Base-by-base conservation (phyloP, 2,888 invertebrate genomes). In the Drosophila birchii region DNA sequence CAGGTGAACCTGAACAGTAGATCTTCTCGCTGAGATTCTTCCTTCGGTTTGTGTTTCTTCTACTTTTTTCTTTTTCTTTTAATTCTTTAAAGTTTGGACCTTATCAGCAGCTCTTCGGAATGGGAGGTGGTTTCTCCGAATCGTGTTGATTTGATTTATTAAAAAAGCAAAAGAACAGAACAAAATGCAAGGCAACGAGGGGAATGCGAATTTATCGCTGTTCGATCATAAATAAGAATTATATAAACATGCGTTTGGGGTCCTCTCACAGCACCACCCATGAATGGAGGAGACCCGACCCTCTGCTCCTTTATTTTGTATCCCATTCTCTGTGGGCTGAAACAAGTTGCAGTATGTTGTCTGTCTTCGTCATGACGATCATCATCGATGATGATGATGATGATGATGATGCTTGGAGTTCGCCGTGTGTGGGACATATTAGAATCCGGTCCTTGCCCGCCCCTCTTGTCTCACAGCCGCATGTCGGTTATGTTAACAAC, bases 71-170 rank as follows among this genome's bases (percentile, higher is more conserved):
- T 8, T 29, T 29, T 29, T 29, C 5, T 29, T 29, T 29, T 29
- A 7, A 29, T 39, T 39, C 41, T 18, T 8, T 44, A 23, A 23
- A 20, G 44, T 44, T 51, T 12, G n/a, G 45, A 44, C 39, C 64
- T 82, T 83, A 82, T 82, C 86, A 75, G 78, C 86, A 75, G 78
- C 59, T n/a, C 56, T 39, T n/a, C 6, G 36, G 45, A 47, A 54
- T 55, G 54, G 56, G 59, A 47, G 61, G 67, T 53, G 73, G 76
- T 88, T 88, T 88, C 89, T 85, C 76, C 81, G 90, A 89, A 89
- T 89, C 87, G 88, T 88, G 90, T 88, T 86, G 88, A 84, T 87
- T 89, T 89, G 89, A 89, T 89, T 89, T 89, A 89, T 89, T 81
- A 81, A 76, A 70, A 70, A 63, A 55, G 18, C 12, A 38, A 29